Percentiles rank a stretch among this genome's conserved stretches.
Evolutionary conservation across 2,888 invertebrate genomes (phyloP).

Genomic region (Polydrusus tereticollis): DNA sequence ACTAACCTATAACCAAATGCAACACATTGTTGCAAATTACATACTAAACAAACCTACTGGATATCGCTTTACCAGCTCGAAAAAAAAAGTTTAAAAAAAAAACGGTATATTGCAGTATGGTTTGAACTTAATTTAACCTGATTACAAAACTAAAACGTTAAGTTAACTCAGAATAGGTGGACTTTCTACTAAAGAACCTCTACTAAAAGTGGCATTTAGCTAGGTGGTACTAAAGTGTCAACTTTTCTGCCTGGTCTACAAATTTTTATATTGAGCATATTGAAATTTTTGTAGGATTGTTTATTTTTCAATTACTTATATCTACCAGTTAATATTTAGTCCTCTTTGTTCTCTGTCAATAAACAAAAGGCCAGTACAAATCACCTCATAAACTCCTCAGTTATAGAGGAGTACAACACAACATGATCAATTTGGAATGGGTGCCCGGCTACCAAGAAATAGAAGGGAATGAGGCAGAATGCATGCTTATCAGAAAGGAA

Average conservation of each 20-base stretch:
- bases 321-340: too few relatives aligned
- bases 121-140: conserved; percentile 25
- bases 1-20: conserved; percentile 4
- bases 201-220: conserved; percentile 33
- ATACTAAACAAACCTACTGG: conserved; percentile 7
- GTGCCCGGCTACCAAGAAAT: too few relatives aligned
- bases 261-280: not conserved
- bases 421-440: too few relatives aligned
- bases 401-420: too few relatives aligned
- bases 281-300: not conserved
- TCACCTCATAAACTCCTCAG: too few relatives aligned
- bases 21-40: conserved; percentile 5
- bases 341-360: too few relatives aligned
- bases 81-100: conserved; percentile 12
- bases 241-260: conserved; percentile 34
- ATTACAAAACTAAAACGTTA: conserved; percentile 49
- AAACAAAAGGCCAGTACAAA: too few relatives aligned
- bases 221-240: conserved; percentile 14
- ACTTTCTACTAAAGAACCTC: conserved; percentile 32
- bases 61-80: conserved; percentile 28
- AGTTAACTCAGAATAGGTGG: conserved; percentile 48
- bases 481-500: too few relatives aligned
- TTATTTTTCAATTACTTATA: too few relatives aligned
- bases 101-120: conserved; percentile 17
- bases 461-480: too few relatives aligned